phyloP scores from a whole-genome alignment of 2,888 invertebrate genomes.

The Lampropteryx suffumata region DNA sequence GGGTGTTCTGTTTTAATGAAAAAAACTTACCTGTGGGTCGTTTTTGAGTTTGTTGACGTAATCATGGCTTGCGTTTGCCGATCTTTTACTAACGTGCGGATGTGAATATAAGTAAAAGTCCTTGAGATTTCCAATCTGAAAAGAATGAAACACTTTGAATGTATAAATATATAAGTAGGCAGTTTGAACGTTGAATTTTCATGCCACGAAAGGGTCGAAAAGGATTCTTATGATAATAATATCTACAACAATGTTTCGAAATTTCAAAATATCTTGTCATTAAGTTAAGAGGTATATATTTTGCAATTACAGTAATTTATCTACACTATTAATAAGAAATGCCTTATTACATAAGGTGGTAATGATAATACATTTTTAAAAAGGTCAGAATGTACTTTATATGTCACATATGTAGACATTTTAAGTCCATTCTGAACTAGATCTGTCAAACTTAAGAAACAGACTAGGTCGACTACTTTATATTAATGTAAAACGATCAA shows the following conservation, averaged over 20 bases:
- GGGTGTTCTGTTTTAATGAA: not conserved
- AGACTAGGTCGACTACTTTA: no score
- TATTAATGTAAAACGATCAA: no score
- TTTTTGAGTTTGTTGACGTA: constrained; percentile 67
- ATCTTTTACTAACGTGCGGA: constrained; percentile 71
- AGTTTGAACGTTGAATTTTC: constrained; percentile 1
- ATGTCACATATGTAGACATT: no score
- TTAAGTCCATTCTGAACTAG: no score
- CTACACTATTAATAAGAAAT: no score
- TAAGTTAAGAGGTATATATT: constrained; percentile 4
- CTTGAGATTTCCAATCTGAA: constrained; percentile 74
- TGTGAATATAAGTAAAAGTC: constrained; percentile 71
- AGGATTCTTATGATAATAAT: constrained; percentile 22
- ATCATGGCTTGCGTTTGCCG: constrained; percentile 64
- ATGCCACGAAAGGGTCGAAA: constrained; percentile 14
- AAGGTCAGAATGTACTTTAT: no score
- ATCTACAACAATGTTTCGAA: constrained; percentile 19
- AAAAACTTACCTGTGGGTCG: constrained; percentile 70
- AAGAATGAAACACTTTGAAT: constrained; percentile 43
- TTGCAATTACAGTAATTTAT: no score
- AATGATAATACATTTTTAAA: no score
- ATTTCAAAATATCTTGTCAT: constrained; percentile 14
- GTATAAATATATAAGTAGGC: constrained; percentile 17
- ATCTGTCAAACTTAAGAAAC: no score
- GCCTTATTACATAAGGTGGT: no score